These are phyloP conservation scores for Epicampocera succincta DNA, from an alignment of 2,888 invertebrate genomes.

Conservation along the genomic window DNA sequence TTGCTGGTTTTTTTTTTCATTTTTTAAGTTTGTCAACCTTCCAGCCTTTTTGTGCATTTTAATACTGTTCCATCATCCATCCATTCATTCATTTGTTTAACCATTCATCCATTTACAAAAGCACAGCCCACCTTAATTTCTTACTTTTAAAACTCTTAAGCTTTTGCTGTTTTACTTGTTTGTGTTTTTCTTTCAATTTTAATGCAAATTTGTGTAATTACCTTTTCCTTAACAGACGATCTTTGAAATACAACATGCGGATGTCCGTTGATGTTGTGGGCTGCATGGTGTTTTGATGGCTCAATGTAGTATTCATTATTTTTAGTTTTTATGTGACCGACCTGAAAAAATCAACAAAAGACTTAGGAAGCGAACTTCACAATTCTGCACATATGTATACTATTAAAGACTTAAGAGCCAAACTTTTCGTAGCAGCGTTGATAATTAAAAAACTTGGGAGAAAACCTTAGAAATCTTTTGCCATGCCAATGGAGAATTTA, in stretches of 20 bases:
- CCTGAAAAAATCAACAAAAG: constrained; percentile 82
- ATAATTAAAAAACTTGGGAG: background rate
- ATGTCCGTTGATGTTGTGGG: constrained; percentile 82
- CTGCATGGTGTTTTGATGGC: constrained; percentile 84
- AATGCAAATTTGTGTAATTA: constrained; percentile 71
- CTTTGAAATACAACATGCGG: constrained; percentile 87
- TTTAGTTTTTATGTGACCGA: constrained; percentile 86
- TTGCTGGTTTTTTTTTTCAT: constrained; percentile 41
- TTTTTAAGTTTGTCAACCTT: constrained; percentile 57
- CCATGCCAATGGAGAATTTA: no score
- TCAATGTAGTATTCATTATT: constrained; percentile 88
- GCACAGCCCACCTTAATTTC: constrained; percentile 65
- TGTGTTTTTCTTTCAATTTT: constrained; percentile 34
- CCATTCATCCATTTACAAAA: constrained; percentile 49
- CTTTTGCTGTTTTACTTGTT: background rate
- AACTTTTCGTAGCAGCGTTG: constrained; percentile 42
- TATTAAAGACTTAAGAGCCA: constrained; percentile 57
- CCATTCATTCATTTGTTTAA: constrained; percentile 37
- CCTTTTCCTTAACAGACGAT: constrained; percentile 83
- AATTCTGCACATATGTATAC: background rate
- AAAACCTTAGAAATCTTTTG: background rate
- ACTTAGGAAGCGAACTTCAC: constrained; percentile 44
- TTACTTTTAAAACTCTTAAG: constrained; percentile 41
- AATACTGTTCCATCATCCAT: constrained; percentile 34
- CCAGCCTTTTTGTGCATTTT: constrained; percentile 38